Evolutionary conservation across 2,113 vertebrate genomes (phyloP), one percentile per base, ranked within the genome.

Genomic region (Irena cyanogastra): DNA sequence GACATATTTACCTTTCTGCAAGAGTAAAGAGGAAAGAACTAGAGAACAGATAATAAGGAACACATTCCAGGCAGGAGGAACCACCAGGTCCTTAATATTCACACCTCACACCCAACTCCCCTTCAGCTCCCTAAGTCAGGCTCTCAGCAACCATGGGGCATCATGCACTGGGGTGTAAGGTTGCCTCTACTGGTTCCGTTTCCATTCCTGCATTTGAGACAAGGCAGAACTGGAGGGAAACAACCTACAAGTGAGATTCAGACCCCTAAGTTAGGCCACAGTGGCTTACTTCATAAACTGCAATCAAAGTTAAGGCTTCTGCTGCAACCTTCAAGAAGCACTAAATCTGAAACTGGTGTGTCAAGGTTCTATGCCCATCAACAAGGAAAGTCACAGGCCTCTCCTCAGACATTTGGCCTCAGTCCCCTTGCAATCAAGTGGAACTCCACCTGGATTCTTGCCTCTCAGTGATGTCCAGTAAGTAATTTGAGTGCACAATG

Each of bases 361-460:
- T 50, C 50, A 70, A 70, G 23, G 50, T 61, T 85, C 61, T 66
- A 59, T 24, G 30, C 53, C 17, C 35, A 89, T 12, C 61, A 41
- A 41, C 13, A 77, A 31, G 31, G 41, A 41, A 91, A 93, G 92
- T 59, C 74, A 74, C 45, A 83, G 65, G 42, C 78, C 60, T 37
- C 42, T 89, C 57, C 66, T 93, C 74, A 80, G 78, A 87, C 8
- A 0, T 65, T 72, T 83, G 65, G 83, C 78, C 63, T 53, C 37
- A 74, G 39, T 28, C n/a, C 44, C 64, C 59, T 52, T 30, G 6
- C 69, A 92, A 78, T 63, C 83, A 86, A 77, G 61, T 37, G 9
- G 45, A 93, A 88, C 75, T 93, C n/a, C 78, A 96, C 84, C 94
- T 94, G 84, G 71, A 97, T 91, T 95, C 68, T 31, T 85, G 42